Evolutionary conservation across 2,113 vertebrate species (phyloP), one percentile per base, ranked within the genome.

Genomic region (Oophaga pumilio): DNA sequence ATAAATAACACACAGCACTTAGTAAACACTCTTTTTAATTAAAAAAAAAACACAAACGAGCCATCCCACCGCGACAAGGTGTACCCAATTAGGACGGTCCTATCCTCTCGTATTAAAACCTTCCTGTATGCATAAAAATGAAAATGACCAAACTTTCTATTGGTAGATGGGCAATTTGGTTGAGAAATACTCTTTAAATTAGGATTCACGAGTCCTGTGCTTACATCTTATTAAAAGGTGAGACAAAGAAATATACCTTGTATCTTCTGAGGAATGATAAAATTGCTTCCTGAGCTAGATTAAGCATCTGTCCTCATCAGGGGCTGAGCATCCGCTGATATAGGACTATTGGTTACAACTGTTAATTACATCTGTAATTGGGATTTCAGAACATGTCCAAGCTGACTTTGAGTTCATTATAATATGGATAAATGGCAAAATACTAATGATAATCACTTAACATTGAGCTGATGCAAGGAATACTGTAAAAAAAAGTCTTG

Each of bases 351-450:
- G 66, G 82, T 68, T 17, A 84, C 52, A 33, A 59, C 68, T 74
- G 52, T 59, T 84, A 73, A 84, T 74, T 84, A 84, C 52, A 71
- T 33, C 24, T 84, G 68, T 84, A 59, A 73, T 53, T 59, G 82
- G 50, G 82, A 84, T 73, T 59, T 84, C 24, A 43, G 50, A 59
- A 84, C 59, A 20, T 53, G 68, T 74, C 26, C 52, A 69, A 12
- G 9, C 43, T 73, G 52, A 69, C 43, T 62, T 82, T 20, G 11
- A 84, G 26, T 74, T 84, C 52, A 74, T 73, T 84, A 74, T 28
- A 73, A 28, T 71, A 74, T 74, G 68, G 68, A 84, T 84, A 68
- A 26, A 52, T 69, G 28, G 49, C 81, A 52, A 22, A 53, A 64
- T 4, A n/a, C 33, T 68, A 82, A 82, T 52, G 60, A 68, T 83